Percentiles rank a stretch among this genome's conserved stretches.
Conservation (phyloP, 2,888 invertebrate species). For the Azorinus chamasolen region DNA sequence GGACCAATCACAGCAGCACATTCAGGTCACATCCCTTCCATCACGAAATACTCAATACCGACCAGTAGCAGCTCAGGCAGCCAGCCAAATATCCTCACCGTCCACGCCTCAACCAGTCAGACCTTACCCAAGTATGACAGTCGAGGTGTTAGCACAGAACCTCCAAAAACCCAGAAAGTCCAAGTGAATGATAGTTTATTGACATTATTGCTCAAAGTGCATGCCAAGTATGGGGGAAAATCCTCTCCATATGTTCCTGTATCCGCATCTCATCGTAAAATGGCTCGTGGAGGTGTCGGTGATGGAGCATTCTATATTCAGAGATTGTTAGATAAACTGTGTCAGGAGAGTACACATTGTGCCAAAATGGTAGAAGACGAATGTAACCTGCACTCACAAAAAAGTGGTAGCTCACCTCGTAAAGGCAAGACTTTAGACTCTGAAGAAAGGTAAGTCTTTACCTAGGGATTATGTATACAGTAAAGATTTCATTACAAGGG, state of each 20-base stretch:
- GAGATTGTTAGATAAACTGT: conserved; percentile 90
- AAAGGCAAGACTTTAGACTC: conserved; percentile 66
- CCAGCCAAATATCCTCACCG: conserved; percentile 61
- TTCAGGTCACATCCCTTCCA: conserved; percentile 71
- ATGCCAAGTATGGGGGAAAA: conserved; percentile 94
- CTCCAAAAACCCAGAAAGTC: conserved; percentile 65
- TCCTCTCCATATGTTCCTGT: conserved; percentile 91
- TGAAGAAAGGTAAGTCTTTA: conserved; percentile 73
- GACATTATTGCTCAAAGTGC: conserved; percentile 94
- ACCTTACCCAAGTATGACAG: conserved; percentile 72
- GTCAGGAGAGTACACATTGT: conserved; percentile 69
- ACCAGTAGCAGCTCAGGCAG: conserved; percentile 68
- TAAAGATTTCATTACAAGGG: no score
- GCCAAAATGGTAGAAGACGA: conserved; percentile 89
- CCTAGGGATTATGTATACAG: no score
- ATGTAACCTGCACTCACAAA: conserved; percentile 92
- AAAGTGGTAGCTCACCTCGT: conserved; percentile 55
- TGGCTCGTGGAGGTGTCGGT: conserved; percentile 88
- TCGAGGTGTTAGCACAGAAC: conserved; percentile 74
- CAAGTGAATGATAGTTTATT: conserved; percentile 91
- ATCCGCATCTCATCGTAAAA: conserved; percentile 56
- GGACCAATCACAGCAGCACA: conserved; percentile 79
- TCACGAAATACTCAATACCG: conserved; percentile 66
- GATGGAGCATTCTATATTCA: conserved; percentile 96
- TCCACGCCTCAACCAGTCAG: conserved; percentile 60